phyloP scores from a whole-genome alignment of 2,113 vertebrate species.

The Channa maculata region DNA sequence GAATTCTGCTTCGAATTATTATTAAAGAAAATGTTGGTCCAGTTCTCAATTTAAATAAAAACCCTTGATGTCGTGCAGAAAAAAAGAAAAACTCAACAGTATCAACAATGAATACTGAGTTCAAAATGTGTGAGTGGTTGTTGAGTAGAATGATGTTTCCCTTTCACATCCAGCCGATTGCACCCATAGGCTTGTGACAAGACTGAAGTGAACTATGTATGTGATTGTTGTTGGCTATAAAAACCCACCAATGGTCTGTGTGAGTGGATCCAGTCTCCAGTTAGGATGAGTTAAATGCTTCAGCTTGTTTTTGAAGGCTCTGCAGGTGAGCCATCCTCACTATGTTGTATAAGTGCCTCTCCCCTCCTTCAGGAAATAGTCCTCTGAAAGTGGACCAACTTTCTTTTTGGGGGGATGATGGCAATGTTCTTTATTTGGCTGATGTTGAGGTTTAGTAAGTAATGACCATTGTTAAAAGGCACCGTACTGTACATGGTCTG shows the following conservation, averaged over 20 bases:
- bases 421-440: conserved; percentile 66
- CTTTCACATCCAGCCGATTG: conserved; percentile 60
- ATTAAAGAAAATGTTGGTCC: conserved; percentile 41
- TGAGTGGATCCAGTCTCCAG: conserved; percentile 45
- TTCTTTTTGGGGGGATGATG: conserved; percentile 25
- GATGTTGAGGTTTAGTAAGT: conserved; percentile 71
- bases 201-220: conserved; percentile 25
- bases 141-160: conserved; percentile 60
- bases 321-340: conserved; percentile 5
- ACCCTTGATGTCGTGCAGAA: conserved; percentile 61
- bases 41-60: conserved; percentile 39
- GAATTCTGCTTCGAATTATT: conserved; percentile 66
- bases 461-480: conserved; percentile 79
- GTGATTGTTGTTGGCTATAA: conserved; percentile 39
- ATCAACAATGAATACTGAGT: conserved; percentile 17
- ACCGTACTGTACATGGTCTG: conserved; percentile 78
- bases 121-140: conserved; percentile 32
- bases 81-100: not conserved
- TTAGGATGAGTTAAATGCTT: conserved; percentile 42
- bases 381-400: conserved; percentile 18
- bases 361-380: conserved; percentile 17
- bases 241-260: conserved; percentile 3
- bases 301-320: conserved; percentile 27
- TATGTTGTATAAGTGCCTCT: conserved; percentile 16
- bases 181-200: conserved; percentile 38